Percentiles rank a stretch among this genome's conserved stretches.
Conservation (phyloP, 2,113 vertebrate species). For the Argyrosomus japonicus region DNA sequence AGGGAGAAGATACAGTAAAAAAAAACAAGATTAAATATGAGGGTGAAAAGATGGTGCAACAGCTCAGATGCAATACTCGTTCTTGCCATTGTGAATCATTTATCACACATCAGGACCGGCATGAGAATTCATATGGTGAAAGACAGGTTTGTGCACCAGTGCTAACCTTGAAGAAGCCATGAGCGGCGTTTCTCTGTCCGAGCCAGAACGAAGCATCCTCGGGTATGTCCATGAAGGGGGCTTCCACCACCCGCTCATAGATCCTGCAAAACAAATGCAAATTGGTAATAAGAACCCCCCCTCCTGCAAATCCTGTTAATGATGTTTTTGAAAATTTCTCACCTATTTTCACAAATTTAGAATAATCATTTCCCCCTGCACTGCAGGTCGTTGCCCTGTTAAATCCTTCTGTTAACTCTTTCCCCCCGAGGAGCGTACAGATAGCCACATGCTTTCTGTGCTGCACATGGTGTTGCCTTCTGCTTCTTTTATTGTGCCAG, state of each 20-base stretch:
- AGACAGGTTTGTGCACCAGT: neutral
- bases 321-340: neutral
- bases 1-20: constrained; percentile 33
- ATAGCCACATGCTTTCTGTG: constrained; percentile 44
- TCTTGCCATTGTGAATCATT: constrained; percentile 51
- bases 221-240: constrained; percentile 92
- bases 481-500: constrained; percentile 61
- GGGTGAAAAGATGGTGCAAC: constrained; percentile 13
- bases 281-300: neutral
- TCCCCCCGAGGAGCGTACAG: constrained; percentile 35
- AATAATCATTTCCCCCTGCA: neutral
- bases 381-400: constrained; percentile 46
- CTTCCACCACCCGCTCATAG: constrained; percentile 96
- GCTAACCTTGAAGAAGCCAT: constrained; percentile 94
- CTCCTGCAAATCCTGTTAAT: neutral
- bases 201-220: constrained; percentile 93
- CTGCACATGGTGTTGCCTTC: constrained; percentile 52
- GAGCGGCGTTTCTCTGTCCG: constrained; percentile 95
- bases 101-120: constrained; percentile 33
- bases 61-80: constrained; percentile 28
- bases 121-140: constrained; percentile 20
- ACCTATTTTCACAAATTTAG: neutral
- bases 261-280: constrained; percentile 84
- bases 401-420: constrained; percentile 57
- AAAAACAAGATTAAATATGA: constrained; percentile 26